Evolutionary conservation across 1,140 invertebrate species (phyloP), one percentile per base, ranked within the genome.

Genomic region (Drosophila aff.): DNA sequence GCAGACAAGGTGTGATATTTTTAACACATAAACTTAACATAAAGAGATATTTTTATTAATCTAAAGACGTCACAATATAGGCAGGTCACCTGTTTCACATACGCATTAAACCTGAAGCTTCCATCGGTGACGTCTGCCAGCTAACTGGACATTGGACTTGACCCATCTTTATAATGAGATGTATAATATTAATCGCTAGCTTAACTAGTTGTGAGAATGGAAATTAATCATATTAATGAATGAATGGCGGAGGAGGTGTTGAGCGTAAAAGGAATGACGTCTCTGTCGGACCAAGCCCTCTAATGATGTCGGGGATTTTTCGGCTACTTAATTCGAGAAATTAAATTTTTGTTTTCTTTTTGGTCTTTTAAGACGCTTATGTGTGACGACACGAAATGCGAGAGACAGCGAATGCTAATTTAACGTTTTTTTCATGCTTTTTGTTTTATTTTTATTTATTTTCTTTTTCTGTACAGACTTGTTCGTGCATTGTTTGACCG

Each of bases 241-340:
- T 75, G 73, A 57, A 44, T 52, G 40, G n/a, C 28, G n/a, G 49
- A 46, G 67, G 67, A 68, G 67, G 67, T 55, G 49, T 46, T 55
- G 67, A 68, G 55, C 49, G 53, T 59, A 44, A 67, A 49, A 75
- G 50, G 26, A 61, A 78, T 78, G 76, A 78, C 76, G 76, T 78
- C 76, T 78, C 58, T 55, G 41, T 58, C 18, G 26, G 28, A 67
- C 33, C 76, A 61, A 71, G 75, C 76, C 74, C 75, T 60, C 62
- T 44, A 44, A 52, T 73, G n/a, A 60, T 69, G 46, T 18, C 64
- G 76, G 76, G 76, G 75, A 43, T 78, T 78, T 78, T 78, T 78
- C 58, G 2, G 38, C 76, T 62, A 69, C 65, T 78, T 77, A 78
- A 71, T 26, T 61, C 38, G 55, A 77, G 74, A 76, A 76, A 76